Base-by-base conservation (phyloP, 2,113 vertebrate genomes). In the Alexandromys fortis region DNA sequence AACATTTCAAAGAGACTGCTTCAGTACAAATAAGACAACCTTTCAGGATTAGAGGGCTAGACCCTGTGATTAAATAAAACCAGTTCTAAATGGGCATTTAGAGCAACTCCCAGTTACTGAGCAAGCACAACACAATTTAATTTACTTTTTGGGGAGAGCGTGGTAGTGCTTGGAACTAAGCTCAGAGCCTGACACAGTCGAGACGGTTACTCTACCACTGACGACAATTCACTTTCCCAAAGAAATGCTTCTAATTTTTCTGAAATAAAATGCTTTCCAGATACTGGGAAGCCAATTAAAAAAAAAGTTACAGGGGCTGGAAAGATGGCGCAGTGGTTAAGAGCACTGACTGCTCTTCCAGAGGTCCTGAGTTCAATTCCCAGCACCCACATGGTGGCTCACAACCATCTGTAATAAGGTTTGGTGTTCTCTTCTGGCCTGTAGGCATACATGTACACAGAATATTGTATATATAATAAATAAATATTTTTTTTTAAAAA, bases 1-100 rank as follows among this genome's bases (percentile, higher is more conserved):
- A 94, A 87, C 89, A 97, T 89, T 94, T 78, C 89, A 94, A 12
- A 92, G n/a, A 19, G 22, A 91, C 58, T 82, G 26, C 45, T 86
- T 82, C 52, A 92, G 90, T 81, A 96, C 70, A 97, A 92, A 90
- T 73, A 89, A 24, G 19, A 94, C 73, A 95, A n/a, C 16, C 33
- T 92, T 88, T 93, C 90, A 92, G 63, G 22, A 61, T 28, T 55
- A 95, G 22, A 89, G 22, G 30, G 52, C 81, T 19, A 33, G 30
- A 94, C 30, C 61, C 92, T 91, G 2, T 26, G 19, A 93, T 61
- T 35, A 95, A 87, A 4, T 83, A 14, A 95, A 96, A 49, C 30
- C n/a, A 65, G 24, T 65, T 89, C 1, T 70, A 96, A 95, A 14
- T 21, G 58, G 42, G 68, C 26, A 79, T 61, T 42, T 76, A 16